A percentile compares a stretch with the other conserved stretches of the same genome.
Conservation (phyloP, 2,113 vertebrate genomes). For the Macquaria ambigua region DNA sequence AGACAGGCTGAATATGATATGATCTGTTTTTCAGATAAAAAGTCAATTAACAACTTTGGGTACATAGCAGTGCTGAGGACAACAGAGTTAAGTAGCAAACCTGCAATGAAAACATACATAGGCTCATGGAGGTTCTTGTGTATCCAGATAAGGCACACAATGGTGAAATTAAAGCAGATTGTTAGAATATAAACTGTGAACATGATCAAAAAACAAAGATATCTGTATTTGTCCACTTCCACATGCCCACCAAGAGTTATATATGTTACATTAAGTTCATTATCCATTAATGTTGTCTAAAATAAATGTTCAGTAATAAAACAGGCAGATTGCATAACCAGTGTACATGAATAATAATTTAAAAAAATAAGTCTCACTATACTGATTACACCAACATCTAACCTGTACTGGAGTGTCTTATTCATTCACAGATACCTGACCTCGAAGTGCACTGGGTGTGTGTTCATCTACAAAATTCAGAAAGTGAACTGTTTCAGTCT, state of each 20-base stretch:
- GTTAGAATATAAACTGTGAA: constrained; percentile 41
- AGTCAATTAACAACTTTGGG: constrained; percentile 52
- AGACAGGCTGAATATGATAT: constrained; percentile 34
- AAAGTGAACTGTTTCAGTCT: neutral
- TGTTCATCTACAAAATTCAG: neutral
- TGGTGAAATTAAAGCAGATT: constrained; percentile 38
- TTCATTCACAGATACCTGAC: neutral
- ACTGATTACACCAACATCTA: neutral
- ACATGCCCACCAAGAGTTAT: constrained; percentile 15
- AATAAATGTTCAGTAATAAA: neutral
- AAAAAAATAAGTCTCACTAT: neutral
- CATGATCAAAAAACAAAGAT: neutral
- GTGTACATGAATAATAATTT: too few relatives aligned
- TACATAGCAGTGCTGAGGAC: constrained; percentile 45
- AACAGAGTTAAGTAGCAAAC: constrained; percentile 50
- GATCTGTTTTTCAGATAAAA: constrained; percentile 49
- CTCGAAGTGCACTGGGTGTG: neutral
- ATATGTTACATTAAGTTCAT: neutral
- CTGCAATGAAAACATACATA: constrained; percentile 64
- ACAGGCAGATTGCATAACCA: neutral
- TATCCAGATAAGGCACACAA: constrained; percentile 32
- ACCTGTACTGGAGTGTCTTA: neutral
- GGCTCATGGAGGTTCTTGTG: constrained; percentile 47
- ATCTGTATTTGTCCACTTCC: neutral
- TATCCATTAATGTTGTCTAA: neutral